Percentiles rank a stretch among this genome's conserved stretches.
Evolutionary conservation across 2,888 invertebrate genomes (phyloP).

Genomic region (Lycaena phlaeas): DNA sequence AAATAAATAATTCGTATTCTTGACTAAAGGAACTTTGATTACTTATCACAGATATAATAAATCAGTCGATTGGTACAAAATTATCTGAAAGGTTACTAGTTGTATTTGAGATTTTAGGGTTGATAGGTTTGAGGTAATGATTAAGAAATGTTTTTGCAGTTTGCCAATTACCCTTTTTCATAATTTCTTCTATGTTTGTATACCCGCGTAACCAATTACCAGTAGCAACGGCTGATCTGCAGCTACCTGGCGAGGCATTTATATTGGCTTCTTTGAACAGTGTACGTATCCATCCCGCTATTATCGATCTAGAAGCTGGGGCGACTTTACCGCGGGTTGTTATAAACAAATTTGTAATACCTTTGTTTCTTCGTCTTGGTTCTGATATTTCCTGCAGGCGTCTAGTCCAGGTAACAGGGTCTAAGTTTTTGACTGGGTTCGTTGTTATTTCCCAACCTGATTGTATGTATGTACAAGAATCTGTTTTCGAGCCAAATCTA

Average conservation of each 20-base stretch:
- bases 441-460: constrained; percentile 16
- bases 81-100: background rate
- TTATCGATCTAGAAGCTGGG: constrained; percentile 12
- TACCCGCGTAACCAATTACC: background rate
- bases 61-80: background rate
- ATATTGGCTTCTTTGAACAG: constrained; percentile 1
- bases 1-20: constrained; percentile 2
- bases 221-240: background rate
- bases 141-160: constrained; percentile 1
- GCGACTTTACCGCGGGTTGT: constrained; percentile 7
- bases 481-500: constrained; percentile 21
- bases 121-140: constrained; percentile 5
- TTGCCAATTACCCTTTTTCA: constrained; percentile 4
- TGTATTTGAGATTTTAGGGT: background rate
- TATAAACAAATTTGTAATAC: constrained; percentile 10
- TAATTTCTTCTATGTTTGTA: background rate
- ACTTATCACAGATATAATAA: constrained; percentile 3
- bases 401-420: constrained; percentile 10
- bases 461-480: constrained; percentile 15
- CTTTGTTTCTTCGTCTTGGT: constrained; percentile 1
- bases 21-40: constrained; percentile 6
- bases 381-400: background rate
- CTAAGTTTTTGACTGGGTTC: constrained; percentile 5
- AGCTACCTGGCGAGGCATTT: constrained; percentile 2
- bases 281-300: constrained; percentile 11